Conservation (phyloP, 2,888 invertebrate genomes). For the Plagiodera versicolora region DNA sequence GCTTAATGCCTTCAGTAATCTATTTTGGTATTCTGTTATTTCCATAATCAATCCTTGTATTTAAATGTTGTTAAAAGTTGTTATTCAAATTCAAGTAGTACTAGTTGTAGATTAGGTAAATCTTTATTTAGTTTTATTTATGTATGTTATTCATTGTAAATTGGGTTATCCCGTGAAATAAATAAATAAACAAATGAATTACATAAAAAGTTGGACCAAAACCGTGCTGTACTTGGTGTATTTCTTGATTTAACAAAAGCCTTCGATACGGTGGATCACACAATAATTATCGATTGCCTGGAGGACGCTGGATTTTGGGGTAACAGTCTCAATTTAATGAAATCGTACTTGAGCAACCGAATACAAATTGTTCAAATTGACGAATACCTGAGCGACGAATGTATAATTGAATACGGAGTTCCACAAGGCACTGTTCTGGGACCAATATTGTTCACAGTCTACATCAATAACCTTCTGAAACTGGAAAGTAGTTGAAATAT, state of each 20-base stretch:
- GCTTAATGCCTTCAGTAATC: no score
- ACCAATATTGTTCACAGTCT: background rate
- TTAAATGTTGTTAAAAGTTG: no score
- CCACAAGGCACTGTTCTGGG: slow-evolving; percentile 1
- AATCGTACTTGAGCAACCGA: slow-evolving; percentile 1
- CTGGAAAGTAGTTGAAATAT: background rate
- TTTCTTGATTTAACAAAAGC: background rate
- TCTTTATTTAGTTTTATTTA: no score
- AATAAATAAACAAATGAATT: background rate
- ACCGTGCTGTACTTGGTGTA: background rate
- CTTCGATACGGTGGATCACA: background rate
- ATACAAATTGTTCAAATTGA: slow-evolving; percentile 5
- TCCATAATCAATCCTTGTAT: no score
- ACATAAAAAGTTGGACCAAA: background rate
- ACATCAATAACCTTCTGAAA: background rate
- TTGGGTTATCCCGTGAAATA: no score
- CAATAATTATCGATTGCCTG: background rate
- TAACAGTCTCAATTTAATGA: background rate
- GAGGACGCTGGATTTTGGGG: background rate
- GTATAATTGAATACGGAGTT: background rate
- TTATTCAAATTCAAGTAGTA: no score
- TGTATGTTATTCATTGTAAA: no score
- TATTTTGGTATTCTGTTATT: no score
- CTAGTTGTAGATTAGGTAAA: no score
- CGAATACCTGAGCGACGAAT: background rate